A percentile compares a stretch with the other conserved stretches of the same genome.
phyloP scores from a whole-genome alignment of 2,113 vertebrate species.

The Trematocara variabile region DNA sequence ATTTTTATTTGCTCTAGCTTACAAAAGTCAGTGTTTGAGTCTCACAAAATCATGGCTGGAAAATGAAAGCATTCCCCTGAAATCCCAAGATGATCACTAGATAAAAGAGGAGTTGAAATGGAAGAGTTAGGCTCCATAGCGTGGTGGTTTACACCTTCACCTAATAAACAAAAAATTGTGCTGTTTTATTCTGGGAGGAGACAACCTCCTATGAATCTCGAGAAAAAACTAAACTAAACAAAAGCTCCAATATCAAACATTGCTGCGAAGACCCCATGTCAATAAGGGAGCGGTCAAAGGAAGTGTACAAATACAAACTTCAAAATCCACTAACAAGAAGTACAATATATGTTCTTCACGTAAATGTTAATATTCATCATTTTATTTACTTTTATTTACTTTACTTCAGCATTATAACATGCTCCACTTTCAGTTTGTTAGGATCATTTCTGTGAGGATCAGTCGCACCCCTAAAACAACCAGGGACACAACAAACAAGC shows the following conservation, averaged over 20 bases:
- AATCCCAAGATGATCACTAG: background rate
- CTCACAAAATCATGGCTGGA: background rate
- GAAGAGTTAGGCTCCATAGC: background rate
- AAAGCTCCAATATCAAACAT: background rate
- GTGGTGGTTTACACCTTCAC: background rate
- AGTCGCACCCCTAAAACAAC: background rate
- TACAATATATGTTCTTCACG: background rate
- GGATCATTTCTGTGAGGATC: background rate
- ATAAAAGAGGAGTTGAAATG: background rate
- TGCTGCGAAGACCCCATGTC: background rate
- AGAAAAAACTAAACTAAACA: background rate
- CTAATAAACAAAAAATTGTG: background rate
- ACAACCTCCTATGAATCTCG: background rate
- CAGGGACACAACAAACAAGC: background rate
- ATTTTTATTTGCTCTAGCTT: background rate
- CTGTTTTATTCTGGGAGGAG: background rate
- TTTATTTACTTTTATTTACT: background rate
- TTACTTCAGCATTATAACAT: background rate
- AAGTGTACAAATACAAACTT: background rate
- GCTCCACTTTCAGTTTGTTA: background rate
- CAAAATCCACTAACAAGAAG: background rate
- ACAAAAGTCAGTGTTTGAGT: background rate
- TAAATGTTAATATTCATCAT: background rate
- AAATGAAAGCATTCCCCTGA: background rate
- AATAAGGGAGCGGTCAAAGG: background rate